phyloP scores from a whole-genome alignment of 2,113 vertebrate genomes.

The Cephalophus harveyi region DNA sequence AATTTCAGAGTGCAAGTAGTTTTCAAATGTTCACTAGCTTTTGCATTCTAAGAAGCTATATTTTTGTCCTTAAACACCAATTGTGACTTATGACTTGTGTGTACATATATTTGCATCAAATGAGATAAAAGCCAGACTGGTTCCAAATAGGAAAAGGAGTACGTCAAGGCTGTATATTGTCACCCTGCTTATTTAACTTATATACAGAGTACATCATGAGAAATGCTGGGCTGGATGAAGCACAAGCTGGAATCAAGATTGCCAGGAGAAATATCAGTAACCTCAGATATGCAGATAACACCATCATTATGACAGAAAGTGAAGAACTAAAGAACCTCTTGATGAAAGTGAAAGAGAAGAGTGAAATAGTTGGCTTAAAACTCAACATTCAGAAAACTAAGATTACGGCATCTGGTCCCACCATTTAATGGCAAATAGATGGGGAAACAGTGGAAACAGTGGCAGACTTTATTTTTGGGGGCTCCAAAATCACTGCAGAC shows the following conservation, averaged over 20 bases:
- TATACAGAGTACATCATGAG: neutral
- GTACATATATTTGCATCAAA: neutral
- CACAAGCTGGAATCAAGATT: neutral
- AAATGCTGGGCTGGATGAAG: neutral
- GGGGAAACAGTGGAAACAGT: neutral
- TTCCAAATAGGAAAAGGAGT: neutral
- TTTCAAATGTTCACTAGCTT: neutral
- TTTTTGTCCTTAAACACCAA: neutral
- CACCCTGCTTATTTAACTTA: neutral
- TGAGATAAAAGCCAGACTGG: neutral
- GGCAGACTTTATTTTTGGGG: neutral
- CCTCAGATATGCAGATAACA: neutral
- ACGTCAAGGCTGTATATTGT: neutral
- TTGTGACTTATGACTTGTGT: neutral
- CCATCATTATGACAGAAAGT: neutral
- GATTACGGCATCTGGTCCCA: neutral
- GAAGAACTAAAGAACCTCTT: neutral
- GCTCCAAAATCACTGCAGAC: neutral
- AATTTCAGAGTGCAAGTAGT: neutral
- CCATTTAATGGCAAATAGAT: neutral
- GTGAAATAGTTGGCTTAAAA: neutral
- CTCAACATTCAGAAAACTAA: neutral
- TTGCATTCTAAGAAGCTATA: neutral
- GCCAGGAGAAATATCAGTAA: neutral
- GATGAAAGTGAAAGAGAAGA: neutral